Conservation (phyloP, 2,113 vertebrate genomes). For the Mirounga angustirostris region DNA sequence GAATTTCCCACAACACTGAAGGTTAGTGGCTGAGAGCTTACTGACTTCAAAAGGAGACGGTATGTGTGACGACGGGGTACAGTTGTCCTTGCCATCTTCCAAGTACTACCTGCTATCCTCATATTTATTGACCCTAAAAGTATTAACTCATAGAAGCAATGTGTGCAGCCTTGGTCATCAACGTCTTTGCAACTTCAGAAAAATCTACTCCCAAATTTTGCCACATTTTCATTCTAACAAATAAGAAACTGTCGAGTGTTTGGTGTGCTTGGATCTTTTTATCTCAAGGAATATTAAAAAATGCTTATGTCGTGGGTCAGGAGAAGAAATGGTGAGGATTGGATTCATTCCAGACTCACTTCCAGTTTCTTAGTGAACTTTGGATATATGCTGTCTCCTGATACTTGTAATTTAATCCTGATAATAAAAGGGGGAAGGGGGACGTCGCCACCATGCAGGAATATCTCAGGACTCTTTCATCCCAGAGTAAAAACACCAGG, state of each 20-base stretch:
- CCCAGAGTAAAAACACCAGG: not conserved
- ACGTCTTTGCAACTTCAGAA: not conserved
- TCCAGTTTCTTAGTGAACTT: slow-evolving; percentile 11
- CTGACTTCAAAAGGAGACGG: not conserved
- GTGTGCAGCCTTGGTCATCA: not conserved
- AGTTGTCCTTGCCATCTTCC: not conserved
- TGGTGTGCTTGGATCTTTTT: not conserved
- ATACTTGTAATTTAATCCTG: not conserved
- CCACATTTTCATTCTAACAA: not conserved
- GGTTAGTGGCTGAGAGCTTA: not conserved
- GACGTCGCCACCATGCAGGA: not conserved
- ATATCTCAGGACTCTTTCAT: not conserved
- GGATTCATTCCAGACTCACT: not conserved
- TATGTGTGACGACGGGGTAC: not conserved
- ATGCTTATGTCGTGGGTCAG: not conserved
- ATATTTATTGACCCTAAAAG: not conserved
- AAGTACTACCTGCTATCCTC: not conserved
- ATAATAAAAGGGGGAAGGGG: not conserved
- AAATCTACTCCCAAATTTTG: not conserved
- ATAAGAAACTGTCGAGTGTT: not conserved
- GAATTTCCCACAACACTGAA: slow-evolving; percentile 39
- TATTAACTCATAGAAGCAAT: not conserved
- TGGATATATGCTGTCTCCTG: not conserved
- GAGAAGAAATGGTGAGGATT: not conserved
- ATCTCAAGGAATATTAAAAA: not conserved